phyloP scores from a whole-genome alignment of 1,140 invertebrate species.

The Micrasema minimum region DNA sequence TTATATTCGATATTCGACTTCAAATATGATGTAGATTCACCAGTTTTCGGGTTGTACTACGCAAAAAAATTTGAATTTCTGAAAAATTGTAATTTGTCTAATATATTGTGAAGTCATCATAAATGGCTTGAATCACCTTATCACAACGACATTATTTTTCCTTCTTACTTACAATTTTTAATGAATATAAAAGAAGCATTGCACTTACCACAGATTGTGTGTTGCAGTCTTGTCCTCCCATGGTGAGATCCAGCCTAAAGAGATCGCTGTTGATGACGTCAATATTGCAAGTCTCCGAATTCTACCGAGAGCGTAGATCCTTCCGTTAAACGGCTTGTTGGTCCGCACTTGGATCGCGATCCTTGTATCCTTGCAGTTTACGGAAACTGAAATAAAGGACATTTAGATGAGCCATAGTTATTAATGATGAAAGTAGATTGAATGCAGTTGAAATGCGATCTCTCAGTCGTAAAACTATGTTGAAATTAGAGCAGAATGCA shows the following conservation, averaged over 20 bases:
- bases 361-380: slow-evolving; percentile 93
- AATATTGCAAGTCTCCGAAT: slow-evolving; percentile 94
- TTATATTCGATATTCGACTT: no score
- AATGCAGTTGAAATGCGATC: not conserved
- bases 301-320: slow-evolving; percentile 92
- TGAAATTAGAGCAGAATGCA: not conserved
- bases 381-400: slow-evolving; percentile 75
- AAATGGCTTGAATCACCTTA: no score
- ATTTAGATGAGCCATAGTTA: not conserved
- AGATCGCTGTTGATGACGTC: slow-evolving; percentile 92
- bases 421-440: no score
- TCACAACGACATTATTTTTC: no score
- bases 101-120: no score
- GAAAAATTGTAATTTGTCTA: no score
- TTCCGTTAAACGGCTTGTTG: slow-evolving; percentile 93
- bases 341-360: slow-evolving; percentile 93
- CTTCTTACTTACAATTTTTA: no score
- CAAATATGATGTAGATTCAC: no score
- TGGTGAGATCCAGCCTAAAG: slow-evolving; percentile 91
- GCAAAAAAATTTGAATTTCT: no score
- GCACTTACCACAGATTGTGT: slow-evolving; percentile 87
- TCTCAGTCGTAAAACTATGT: not conserved
- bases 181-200: not conserved
- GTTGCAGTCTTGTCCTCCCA: slow-evolving; percentile 94
- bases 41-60: no score